Evolutionary conservation across 2,797 vertebrate genomes (phyloP).

Genomic region (Halcyon badia): DNA sequence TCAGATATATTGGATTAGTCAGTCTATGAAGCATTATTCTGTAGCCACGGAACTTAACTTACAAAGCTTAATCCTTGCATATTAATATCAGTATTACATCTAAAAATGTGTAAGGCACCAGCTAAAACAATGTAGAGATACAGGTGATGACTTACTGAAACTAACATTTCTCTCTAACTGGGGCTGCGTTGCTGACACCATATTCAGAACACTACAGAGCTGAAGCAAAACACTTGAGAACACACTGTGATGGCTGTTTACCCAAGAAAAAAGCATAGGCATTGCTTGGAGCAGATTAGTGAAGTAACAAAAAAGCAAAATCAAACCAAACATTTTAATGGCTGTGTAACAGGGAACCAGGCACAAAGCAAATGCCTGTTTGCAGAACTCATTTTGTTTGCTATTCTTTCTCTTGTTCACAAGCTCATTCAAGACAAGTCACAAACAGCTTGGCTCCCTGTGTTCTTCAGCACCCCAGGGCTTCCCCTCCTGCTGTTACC

Average conservation of each 20-base stretch:
- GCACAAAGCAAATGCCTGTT: neutral
- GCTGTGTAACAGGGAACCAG: neutral
- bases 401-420: neutral
- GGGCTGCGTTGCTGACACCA: neutral
- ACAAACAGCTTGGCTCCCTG: neutral
- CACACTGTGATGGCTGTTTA: neutral
- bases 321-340: neutral
- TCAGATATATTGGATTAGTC: neutral
- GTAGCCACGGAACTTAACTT: neutral
- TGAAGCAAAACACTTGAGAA: neutral
- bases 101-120: neutral
- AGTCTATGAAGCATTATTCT: neutral
- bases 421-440: neutral
- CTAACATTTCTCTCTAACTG: neutral
- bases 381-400: neutral
- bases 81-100: neutral
- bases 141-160: neutral
- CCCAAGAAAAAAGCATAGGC: neutral
- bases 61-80: neutral
- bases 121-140: neutral
- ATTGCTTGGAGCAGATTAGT: neutral
- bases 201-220: neutral
- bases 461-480: neutral
- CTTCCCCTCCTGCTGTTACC: neutral
- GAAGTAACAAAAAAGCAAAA: neutral